phyloP scores from a whole-genome alignment of 1,140 invertebrate species.

The Pristionchus pacificus region DNA sequence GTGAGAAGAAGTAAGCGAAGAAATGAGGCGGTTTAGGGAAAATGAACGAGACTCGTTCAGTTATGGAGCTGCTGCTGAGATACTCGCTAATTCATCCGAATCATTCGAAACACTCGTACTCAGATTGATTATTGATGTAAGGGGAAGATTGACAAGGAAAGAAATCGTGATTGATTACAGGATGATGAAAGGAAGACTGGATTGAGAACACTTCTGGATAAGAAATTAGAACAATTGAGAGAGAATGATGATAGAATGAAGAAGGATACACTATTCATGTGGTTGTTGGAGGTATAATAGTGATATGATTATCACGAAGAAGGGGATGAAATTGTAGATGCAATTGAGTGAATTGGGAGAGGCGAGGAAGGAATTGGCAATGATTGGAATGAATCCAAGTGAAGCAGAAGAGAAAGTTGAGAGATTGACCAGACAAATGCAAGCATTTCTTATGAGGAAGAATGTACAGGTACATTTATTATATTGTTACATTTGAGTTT shows the following conservation, averaged over 20 bases:
- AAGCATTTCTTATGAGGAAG: conserved; percentile 26
- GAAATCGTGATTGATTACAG: not conserved
- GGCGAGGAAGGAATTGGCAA: conserved; percentile 7
- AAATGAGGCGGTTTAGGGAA: not conserved
- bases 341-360: conserved; percentile 32
- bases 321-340: not conserved
- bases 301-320: not conserved
- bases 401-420: not conserved
- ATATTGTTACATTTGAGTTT: too few species aligned
- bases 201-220: conserved; percentile 33
- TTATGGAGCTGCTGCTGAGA: conserved; percentile 33
- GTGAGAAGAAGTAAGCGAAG: conserved; percentile 32
- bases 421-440: conserved; percentile 12
- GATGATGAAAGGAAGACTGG: conserved; percentile 26
- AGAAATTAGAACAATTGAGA: conserved; percentile 23
- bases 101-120: conserved; percentile 33
- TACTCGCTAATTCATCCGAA: conserved; percentile 30
- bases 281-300: conserved; percentile 23
- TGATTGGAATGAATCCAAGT: not conserved
- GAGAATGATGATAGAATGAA: conserved; percentile 31
- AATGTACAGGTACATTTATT: conserved; percentile 19
- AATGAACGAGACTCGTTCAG: conserved; percentile 10
- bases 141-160: not conserved
- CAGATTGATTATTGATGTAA: conserved; percentile 22
- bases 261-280: conserved; percentile 33